phyloP scores from a whole-genome alignment of 2,113 vertebrate species.

The Dromaius novaehollandiae region DNA sequence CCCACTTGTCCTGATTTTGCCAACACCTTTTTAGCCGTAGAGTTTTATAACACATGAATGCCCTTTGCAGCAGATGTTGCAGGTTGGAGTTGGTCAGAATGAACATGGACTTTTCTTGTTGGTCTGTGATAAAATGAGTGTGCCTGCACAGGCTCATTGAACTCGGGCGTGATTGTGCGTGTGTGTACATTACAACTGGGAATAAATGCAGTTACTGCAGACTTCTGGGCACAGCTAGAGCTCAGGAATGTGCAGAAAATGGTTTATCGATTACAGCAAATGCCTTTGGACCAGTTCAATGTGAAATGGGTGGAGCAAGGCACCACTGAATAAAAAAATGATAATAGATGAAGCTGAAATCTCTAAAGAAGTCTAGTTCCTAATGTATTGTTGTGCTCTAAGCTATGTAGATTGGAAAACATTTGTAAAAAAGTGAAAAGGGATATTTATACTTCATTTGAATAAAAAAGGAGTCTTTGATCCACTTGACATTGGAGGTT shows the following conservation, averaged over 20 bases:
- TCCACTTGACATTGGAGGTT: background rate
- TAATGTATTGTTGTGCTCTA: background rate
- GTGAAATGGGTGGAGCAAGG: background rate
- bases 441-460: background rate
- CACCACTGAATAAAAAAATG: background rate
- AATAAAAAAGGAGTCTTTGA: background rate
- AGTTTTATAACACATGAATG: background rate
- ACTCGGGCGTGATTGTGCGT: background rate
- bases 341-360: background rate
- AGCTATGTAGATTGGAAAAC: background rate
- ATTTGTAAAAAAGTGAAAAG: background rate
- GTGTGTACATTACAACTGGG: no score
- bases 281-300: background rate
- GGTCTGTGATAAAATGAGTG: background rate
- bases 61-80: background rate
- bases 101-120: background rate
- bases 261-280: background rate
- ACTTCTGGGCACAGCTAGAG: background rate
- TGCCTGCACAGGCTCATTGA: no score
- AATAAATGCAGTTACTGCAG: background rate
- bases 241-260: background rate
- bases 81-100: background rate
- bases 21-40: background rate
- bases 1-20: background rate
- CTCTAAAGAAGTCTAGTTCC: background rate